Percentiles rank a stretch among this genome's conserved stretches.
Evolutionary conservation across 2,888 invertebrate species (phyloP).

Genomic region (Drosophila aldrichi): DNA sequence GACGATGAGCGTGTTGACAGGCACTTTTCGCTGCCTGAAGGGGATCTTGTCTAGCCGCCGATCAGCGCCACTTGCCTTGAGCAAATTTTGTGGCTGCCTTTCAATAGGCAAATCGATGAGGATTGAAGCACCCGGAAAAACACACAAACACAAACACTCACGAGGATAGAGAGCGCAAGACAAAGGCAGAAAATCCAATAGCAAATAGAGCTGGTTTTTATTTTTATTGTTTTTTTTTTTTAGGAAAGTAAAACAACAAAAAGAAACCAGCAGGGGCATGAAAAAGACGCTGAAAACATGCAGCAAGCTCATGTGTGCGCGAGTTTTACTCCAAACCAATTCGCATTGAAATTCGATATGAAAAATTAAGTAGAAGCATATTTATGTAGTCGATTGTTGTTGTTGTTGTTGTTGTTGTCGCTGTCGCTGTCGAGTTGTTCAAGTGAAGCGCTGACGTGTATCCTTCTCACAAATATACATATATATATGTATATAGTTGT

Average conservation of each 20-base stretch:
- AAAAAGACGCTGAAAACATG: conserved; percentile 35
- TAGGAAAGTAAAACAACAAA: conserved; percentile 45
- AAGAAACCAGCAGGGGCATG: conserved; percentile 23
- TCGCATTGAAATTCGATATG: conserved; percentile 79
- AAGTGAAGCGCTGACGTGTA: conserved; percentile 67
- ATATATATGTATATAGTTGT: background rate
- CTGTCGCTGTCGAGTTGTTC: conserved; percentile 59
- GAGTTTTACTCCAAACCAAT: conserved; percentile 46
- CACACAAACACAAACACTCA: background rate
- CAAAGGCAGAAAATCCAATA: conserved; percentile 10
- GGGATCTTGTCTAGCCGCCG: conserved; percentile 37
- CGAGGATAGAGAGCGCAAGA: background rate
- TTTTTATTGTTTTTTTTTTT: background rate
- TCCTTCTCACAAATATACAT: conserved; percentile 39
- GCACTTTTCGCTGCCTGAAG: conserved; percentile 18
- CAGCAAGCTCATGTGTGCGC: conserved; percentile 22
- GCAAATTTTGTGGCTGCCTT: conserved; percentile 39
- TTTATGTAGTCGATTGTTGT: conserved; percentile 35
- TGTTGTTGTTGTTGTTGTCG: conserved; percentile 20
- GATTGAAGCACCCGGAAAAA: conserved; percentile 65
- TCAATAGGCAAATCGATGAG: conserved; percentile 58
- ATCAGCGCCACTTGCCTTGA: conserved; percentile 47
- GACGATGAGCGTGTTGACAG: conserved; percentile 70
- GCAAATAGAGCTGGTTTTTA: conserved; percentile 10
- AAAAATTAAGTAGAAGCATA: conserved; percentile 67